Base-by-base conservation (phyloP, 2,113 vertebrate genomes). In the Lucifuga dentata region DNA sequence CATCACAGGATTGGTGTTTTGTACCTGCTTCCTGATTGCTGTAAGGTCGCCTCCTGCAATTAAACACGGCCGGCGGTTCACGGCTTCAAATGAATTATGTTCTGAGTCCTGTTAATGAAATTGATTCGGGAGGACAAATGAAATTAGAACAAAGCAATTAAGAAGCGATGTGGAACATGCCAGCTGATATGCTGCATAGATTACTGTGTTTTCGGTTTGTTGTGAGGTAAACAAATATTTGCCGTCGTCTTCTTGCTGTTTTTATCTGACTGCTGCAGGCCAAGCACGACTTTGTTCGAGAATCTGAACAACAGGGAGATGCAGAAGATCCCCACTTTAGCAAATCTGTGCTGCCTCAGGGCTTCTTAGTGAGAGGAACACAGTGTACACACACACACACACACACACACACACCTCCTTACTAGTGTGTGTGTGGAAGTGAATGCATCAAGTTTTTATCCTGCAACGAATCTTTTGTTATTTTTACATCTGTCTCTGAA, bases 321-420 rank as follows among this genome's bases (percentile, higher is more conserved):
- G 5, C 12, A 24, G 53, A 78, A 49, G 53, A 62, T 45, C 66
- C 46, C 17, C 36, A 57, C 72, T 76, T 75, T 61, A 56, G 21
- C 35, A 58, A 65, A 68, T 68, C 45, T 58, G 8, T 43, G 23
- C 10, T 6, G n/a, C 76, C 79, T 60, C 70, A 2, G 79, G 73
- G 64, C 38, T 7, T 61, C 66, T 62, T 19, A 29, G 45, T 38
- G 13, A 66, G 13, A 70, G 15, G 11, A 15, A n/a, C 26, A 40
- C 8, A 45, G 23, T 6, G 26, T 6, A 8, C 8, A 29, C 26
- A 20, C 15, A 36, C n/a, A 71, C 26, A 38, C 45, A 5, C 5
- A 20, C 43, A 2, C 29, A 46, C 45, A 8, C 11, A n/a, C n/a
- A n/a, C n/a, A n/a, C n/a, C n/a, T n/a, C n/a, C n/a, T n/a, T n/a